These are phyloP conservation scores for Ptyas mucosa DNA, from an alignment of 2,113 vertebrate genomes.

Conservation along the genomic window DNA sequence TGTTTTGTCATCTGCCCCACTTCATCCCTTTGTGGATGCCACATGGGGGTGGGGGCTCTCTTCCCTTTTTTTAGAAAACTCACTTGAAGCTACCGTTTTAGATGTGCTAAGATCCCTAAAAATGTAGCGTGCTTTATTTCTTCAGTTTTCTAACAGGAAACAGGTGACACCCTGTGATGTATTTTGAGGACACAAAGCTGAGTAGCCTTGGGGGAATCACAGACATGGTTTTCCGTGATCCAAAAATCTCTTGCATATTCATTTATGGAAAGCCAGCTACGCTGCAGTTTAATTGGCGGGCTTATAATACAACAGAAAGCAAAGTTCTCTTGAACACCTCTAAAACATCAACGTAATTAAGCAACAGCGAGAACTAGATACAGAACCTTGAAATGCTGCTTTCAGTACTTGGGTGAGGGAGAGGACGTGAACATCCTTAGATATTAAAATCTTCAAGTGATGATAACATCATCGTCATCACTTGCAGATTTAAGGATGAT, in stretches of 20 bases:
- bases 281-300: neutral
- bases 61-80: neutral
- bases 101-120: neutral
- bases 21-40: neutral
- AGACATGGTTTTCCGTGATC: neutral
- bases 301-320: neutral
- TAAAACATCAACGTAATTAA: neutral
- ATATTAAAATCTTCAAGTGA: neutral
- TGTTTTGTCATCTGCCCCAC: neutral
- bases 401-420: neutral
- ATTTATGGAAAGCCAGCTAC: neutral
- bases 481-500: neutral
- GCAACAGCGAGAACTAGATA: neutral
- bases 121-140: neutral
- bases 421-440: neutral
- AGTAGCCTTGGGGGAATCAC: neutral
- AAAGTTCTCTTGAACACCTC: neutral
- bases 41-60: neutral
- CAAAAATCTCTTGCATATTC: neutral
- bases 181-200: neutral
- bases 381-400: neutral
- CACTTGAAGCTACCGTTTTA: neutral
- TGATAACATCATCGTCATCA: neutral
- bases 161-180: neutral
- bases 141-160: neutral